Evolutionary conservation across 1,140 invertebrate genomes (phyloP).

Genomic region (Chelonus insularis): DNA sequence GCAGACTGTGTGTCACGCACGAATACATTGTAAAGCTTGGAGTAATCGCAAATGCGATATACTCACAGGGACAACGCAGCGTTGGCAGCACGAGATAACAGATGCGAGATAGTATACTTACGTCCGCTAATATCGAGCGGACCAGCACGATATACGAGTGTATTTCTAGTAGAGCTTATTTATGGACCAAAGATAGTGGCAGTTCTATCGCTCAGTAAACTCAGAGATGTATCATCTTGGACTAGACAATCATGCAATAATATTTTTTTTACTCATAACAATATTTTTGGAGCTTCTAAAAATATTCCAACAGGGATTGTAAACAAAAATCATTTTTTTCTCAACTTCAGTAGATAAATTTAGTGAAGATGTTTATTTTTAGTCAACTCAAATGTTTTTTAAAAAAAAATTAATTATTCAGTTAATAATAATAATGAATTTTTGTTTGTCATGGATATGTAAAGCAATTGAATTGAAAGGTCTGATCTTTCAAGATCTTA

Average conservation of each 20-base stretch:
- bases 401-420: too few species aligned
- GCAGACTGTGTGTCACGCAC: neutral
- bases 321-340: too few species aligned
- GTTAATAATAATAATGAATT: too few species aligned
- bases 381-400: too few species aligned
- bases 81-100: conserved; percentile 37
- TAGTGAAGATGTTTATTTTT: too few species aligned
- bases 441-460: too few species aligned
- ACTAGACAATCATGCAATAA: neutral
- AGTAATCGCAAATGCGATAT: neutral
- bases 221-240: neutral
- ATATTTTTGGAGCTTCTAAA: too few species aligned
- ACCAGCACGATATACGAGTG: conserved; percentile 38
- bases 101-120: conserved; percentile 39
- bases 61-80: conserved; percentile 2
- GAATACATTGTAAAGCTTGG: neutral
- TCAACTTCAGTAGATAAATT: too few species aligned
- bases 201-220: neutral
- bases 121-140: conserved; percentile 38
- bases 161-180: conserved; percentile 48
- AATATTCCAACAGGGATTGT: too few species aligned
- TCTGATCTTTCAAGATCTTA: too few species aligned
- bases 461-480: too few species aligned
- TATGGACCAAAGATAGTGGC: conserved; percentile 44
- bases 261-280: too few species aligned